phyloP scores from a whole-genome alignment of 2,797 vertebrate genomes.

The Scolopax rusticola region DNA sequence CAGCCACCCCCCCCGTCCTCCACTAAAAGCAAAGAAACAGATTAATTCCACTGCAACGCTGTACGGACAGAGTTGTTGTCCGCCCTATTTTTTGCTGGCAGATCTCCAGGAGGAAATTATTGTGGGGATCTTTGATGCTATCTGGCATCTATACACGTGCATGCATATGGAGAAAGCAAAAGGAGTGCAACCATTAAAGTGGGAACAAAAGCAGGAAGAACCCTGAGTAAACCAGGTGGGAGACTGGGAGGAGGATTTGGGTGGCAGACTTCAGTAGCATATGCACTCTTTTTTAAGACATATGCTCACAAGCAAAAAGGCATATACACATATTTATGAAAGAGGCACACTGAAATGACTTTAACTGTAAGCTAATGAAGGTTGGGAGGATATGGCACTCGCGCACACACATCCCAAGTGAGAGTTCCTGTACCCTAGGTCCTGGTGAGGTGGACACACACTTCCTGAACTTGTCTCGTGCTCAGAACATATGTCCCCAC shows the following conservation, averaged over 20 bases:
- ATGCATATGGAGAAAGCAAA: background rate
- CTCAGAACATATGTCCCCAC: rapidly evolving
- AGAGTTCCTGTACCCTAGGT: background rate
- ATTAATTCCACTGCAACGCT: background rate
- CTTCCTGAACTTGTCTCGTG: background rate
- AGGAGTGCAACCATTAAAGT: background rate
- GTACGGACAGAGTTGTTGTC: background rate
- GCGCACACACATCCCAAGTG: rapidly evolving
- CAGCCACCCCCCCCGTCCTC: background rate
- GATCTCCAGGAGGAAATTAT: constrained; percentile 46
- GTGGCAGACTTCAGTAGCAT: background rate
- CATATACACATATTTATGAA: background rate
- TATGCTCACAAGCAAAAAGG: background rate
- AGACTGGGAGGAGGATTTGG: background rate
- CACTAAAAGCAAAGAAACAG: background rate
- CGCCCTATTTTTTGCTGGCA: background rate
- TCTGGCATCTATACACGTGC: background rate
- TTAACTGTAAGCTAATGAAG: background rate
- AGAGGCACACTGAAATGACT: background rate
- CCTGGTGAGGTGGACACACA: background rate
- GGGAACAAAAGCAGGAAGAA: background rate
- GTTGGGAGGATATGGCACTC: background rate
- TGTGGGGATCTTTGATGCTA: constrained; percentile 7
- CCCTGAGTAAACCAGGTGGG: background rate
- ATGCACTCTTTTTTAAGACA: background rate